phyloP scores from a whole-genome alignment of 1,140 invertebrate species.

The Drosophila quadrilineata region DNA sequence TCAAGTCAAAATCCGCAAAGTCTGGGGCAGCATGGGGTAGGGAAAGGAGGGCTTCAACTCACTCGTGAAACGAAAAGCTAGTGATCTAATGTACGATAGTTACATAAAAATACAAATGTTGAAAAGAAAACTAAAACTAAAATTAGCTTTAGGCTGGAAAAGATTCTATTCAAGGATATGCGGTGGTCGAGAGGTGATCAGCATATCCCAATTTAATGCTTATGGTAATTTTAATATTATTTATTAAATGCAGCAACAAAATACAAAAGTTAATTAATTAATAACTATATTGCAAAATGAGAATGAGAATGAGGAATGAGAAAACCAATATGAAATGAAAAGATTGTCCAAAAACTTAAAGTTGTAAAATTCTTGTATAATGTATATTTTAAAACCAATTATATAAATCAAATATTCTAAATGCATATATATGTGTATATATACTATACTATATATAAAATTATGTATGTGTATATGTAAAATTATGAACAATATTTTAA shows the following conservation, averaged over 20 bases:
- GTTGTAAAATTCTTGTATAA: conserved; percentile 76
- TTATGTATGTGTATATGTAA: conserved; percentile 59
- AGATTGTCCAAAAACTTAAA: conserved; percentile 78
- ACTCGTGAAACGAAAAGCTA: conserved; percentile 78
- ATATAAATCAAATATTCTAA: neutral
- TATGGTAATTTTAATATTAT: conserved; percentile 72
- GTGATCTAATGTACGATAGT: conserved; percentile 76
- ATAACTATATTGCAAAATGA: neutral
- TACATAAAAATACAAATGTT: conserved; percentile 79
- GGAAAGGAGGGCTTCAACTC: conserved; percentile 34
- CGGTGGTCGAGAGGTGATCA: no score
- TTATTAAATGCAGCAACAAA: conserved; percentile 56
- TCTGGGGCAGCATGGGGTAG: conserved; percentile 24
- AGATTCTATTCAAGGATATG: conserved; percentile 43
- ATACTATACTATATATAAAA: no score
- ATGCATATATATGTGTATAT: conserved; percentile 28
- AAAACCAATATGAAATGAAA: conserved; percentile 69
- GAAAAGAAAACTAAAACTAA: no score
- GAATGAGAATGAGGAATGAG: no score
- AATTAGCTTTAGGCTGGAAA: conserved; percentile 57
- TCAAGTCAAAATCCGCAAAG: neutral
- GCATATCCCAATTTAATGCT: conserved; percentile 60
- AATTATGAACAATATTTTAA: conserved; percentile 75
- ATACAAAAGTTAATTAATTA: conserved; percentile 6
- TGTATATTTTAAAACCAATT: neutral